Evolutionary conservation across 2,797 vertebrate species (phyloP), one percentile per base, ranked within the genome.

Genomic region (Urosaurus nigricauda): DNA sequence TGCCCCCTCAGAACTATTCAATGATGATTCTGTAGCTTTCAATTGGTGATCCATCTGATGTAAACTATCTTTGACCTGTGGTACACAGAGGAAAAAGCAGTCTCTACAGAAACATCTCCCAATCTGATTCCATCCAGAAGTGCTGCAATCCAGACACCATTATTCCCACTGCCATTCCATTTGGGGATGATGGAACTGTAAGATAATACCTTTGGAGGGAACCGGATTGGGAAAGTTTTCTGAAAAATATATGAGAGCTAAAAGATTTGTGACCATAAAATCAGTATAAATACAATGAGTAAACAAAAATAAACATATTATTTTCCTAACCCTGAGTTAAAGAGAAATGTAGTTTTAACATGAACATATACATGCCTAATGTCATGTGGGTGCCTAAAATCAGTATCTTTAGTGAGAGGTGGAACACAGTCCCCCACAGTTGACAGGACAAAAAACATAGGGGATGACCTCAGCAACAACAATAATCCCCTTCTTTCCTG

Each of bases 401-500:
- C 74, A 86, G 77, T 86, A 51, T 32, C 16, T 17, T 47, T 81
- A 85, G 24, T 26, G 12, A 77, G 70, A 74, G 43, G 32, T 80
- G 60, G n/a, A 32, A 51, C 24, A 81, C 84, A 88, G 86, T 84
- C 93, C 85, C 9, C 87, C 40, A 5, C 0, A 35, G 79, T 63
- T 81, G 78, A 91, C 43, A 73, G 92, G 88, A 68, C 82, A 63
- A 90, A 90, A 86, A 84, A 29, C 12, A 19, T 35, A 78, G 80
- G 91, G 88, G 85, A 93, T 93, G 92, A 85, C 92, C 95, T 95
- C 93, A 95, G 84, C 77, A 95, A 92, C 87, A 93, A 90, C 87
- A 94, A 89, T 87, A 92, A 91, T 93, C 92, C 91, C 93, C 91
- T 93, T 93, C 88, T 95, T 96, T 96, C 94, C 94, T 96, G 95